phyloP scores from a whole-genome alignment of 2,797 vertebrate species.

The Tragopan temminckii region DNA sequence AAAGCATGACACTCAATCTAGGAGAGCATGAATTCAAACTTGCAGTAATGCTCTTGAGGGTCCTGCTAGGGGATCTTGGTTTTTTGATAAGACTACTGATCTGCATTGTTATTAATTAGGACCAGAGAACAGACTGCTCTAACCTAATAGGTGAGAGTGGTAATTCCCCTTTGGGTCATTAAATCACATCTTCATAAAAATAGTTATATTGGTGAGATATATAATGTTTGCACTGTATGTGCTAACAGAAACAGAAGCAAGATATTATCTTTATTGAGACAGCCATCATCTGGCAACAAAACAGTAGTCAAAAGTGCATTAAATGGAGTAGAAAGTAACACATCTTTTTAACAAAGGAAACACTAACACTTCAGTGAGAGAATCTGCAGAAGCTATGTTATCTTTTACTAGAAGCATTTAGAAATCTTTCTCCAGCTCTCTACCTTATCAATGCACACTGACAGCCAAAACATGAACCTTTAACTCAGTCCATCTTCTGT shows the following conservation, averaged over 20 bases:
- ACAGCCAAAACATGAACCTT: background rate
- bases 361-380: background rate
- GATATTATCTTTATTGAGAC: background rate
- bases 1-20: rapidly evolving
- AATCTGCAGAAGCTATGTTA: background rate
- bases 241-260: background rate
- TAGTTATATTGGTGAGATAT: background rate
- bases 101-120: conserved; percentile 4
- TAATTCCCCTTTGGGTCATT: background rate
- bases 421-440: background rate
- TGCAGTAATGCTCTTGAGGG: background rate
- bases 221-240: background rate
- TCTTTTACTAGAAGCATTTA: background rate
- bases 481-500: background rate
- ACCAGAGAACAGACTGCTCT: background rate
- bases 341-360: background rate
- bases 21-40: background rate
- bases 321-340: background rate
- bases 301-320: background rate
- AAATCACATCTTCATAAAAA: conserved; percentile 5
- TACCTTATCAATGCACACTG: background rate
- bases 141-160: background rate
- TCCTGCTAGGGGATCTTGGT: background rate
- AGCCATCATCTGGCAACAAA: background rate
- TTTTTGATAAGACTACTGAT: background rate